phyloP scores from a whole-genome alignment of 2,113 vertebrate genomes.

The Ovis aries region DNA sequence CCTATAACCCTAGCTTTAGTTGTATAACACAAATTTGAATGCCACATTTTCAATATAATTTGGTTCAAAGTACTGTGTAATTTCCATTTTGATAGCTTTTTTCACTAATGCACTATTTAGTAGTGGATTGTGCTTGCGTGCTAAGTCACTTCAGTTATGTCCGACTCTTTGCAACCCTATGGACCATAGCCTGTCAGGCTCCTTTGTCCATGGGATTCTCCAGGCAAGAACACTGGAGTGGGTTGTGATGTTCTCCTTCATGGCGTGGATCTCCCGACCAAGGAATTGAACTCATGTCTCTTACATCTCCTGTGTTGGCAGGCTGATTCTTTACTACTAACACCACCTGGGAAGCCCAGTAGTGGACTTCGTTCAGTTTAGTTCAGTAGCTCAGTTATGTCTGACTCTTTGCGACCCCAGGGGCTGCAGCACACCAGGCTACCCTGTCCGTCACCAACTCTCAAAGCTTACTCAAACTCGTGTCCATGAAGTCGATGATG shows the following conservation, averaged over 20 bases:
- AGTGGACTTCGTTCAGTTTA: not conserved
- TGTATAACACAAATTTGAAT: not conserved
- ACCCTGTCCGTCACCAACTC: not conserved
- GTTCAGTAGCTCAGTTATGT: not conserved
- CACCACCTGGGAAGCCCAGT: too few species aligned
- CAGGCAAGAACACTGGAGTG: not conserved
- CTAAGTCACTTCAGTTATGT: not conserved
- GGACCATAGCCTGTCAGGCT: not conserved
- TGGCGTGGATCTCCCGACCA: not conserved
- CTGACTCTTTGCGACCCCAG: not conserved
- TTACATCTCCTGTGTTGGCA: not conserved
- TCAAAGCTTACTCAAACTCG: not conserved
- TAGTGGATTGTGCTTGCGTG: rapidly evolving
- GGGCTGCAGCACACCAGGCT: not conserved
- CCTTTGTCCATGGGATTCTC: not conserved
- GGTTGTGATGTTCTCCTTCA: not conserved
- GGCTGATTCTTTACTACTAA: not conserved
- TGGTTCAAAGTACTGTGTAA: not conserved
- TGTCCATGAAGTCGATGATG: not conserved
- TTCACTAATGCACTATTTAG: not conserved
- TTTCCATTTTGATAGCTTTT: not conserved
- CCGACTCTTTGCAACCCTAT: rapidly evolving
- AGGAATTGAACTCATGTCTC: not conserved
- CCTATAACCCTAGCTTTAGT: not conserved
- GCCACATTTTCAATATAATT: not conserved